phyloP scores from a whole-genome alignment of 2,797 vertebrate species.

The Mionectes olivaceus region DNA sequence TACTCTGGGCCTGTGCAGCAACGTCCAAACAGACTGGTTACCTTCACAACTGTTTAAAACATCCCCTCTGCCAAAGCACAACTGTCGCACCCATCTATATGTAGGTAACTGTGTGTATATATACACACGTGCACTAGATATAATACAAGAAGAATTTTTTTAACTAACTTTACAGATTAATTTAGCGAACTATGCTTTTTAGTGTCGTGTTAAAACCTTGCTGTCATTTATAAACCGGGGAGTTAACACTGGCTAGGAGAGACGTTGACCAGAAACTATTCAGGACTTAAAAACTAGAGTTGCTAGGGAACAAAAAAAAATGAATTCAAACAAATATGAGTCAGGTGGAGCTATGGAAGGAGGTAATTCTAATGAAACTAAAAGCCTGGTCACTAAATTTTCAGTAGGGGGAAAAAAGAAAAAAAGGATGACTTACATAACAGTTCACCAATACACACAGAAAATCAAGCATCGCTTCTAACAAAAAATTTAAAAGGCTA shows the following conservation, averaged over 20 bases:
- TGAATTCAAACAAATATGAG: neutral
- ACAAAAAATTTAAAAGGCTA: neutral
- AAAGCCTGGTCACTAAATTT: neutral
- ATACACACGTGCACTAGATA: neutral
- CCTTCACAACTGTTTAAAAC: neutral
- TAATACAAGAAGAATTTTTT: neutral
- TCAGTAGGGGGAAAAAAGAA: neutral
- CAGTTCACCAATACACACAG: neutral
- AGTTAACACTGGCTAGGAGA: neutral
- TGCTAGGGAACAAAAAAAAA: conserved; percentile 16
- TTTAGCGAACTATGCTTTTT: neutral
- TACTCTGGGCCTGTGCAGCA: conserved; percentile 44
- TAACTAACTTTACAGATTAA: neutral
- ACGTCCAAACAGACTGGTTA: conserved; percentile 18
- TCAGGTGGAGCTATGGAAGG: neutral
- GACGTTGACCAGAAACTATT: neutral
- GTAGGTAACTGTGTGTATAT: neutral
- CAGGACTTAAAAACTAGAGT: neutral
- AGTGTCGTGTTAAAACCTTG: neutral
- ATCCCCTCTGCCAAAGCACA: neutral
- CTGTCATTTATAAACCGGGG: neutral
- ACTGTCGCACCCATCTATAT: neutral
- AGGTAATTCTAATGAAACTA: neutral
- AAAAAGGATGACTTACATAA: neutral
- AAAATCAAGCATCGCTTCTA: neutral